A percentile compares a stretch with the other conserved stretches of the same genome.
phyloP scores from a whole-genome alignment of 1,140 invertebrate species.

The Caenorhabditis remanei region DNA sequence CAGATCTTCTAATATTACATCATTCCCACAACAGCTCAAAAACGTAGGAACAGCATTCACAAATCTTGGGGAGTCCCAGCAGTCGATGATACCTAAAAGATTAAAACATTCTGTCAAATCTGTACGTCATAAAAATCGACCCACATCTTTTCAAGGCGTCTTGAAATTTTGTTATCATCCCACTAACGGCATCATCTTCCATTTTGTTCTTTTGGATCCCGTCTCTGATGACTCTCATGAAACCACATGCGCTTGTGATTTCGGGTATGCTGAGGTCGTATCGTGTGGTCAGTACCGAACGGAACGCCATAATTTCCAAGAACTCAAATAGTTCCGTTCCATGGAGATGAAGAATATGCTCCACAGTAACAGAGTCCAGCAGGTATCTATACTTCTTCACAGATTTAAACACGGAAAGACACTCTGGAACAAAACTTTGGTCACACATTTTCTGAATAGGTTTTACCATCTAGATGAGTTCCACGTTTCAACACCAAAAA shows the following conservation, averaged over 20 bases:
- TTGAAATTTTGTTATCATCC: not conserved
- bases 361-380: not conserved
- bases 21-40: not conserved
- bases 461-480: not conserved
- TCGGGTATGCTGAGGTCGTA: constrained; percentile 1
- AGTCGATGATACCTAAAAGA: constrained; percentile 30
- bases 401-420: constrained; percentile 3
- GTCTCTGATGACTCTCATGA: not conserved
- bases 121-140: not conserved
- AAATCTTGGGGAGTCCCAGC: constrained; percentile 9
- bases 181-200: not conserved
- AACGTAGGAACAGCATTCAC: not conserved
- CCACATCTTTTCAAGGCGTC: not conserved
- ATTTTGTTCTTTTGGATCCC: not conserved
- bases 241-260: constrained; percentile 20
- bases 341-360: not conserved
- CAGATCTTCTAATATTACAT: not conserved
- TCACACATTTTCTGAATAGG: not conserved
- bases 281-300: not conserved
- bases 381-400: constrained; percentile 8
- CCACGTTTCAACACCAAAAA: constrained; percentile 1
- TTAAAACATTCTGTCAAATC: not conserved
- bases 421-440: not conserved
- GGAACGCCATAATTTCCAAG: constrained; percentile 30
- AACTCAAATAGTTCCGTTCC: not conserved